Base-by-base conservation (phyloP, 2,888 invertebrate species). In the Amiota minor region DNA sequence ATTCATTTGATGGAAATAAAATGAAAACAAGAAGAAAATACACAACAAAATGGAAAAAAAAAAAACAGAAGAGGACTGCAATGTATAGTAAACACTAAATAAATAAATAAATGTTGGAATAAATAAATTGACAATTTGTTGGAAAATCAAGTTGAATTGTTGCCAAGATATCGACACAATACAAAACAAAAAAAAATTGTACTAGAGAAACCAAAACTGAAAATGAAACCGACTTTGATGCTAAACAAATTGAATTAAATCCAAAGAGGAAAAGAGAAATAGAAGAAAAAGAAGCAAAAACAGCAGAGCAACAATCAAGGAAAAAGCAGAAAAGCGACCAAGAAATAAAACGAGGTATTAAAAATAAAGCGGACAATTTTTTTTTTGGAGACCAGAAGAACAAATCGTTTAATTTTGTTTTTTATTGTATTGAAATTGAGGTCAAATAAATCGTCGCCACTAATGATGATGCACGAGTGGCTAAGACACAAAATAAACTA, bases 201-300 rank as follows among this genome's bases (percentile, higher is more conserved):
- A 35, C 11, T 6, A 14, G 2, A 12, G n/a, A 62, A 62, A 62
- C 62, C 45, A 35, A 23, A 62, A 11, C 14, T 23, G 35, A 59
- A 20, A 62, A n/a, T 35, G 62, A 62, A 62, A 23, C 62, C 23
- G 45, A 69, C 53, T 69, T 75, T 76, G 75, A 23, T 61, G 75
- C 56, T 68, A 67, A 77, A 77, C 77, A 77, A 77, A 78, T 75
- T 75, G 46, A 67, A 67, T 47, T 67, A 67, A 67, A 67, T 8
- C 47, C 71, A 73, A 76, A 61, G 72, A 70, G 65, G 59, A 46
- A 50, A 1, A 16, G 20, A 67, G 50, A 6, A n/a, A 64, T 14
- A 70, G n/a, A 14, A 70, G 50, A 61, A 46, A 46, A 50, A 18
- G 1, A 35, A 49, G n/a, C n/a, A 23, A 9, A 70, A 49, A 49